phyloP scores from a whole-genome alignment of 2,888 invertebrate genomes.

The Hydrotaea cyrtoneurina region DNA sequence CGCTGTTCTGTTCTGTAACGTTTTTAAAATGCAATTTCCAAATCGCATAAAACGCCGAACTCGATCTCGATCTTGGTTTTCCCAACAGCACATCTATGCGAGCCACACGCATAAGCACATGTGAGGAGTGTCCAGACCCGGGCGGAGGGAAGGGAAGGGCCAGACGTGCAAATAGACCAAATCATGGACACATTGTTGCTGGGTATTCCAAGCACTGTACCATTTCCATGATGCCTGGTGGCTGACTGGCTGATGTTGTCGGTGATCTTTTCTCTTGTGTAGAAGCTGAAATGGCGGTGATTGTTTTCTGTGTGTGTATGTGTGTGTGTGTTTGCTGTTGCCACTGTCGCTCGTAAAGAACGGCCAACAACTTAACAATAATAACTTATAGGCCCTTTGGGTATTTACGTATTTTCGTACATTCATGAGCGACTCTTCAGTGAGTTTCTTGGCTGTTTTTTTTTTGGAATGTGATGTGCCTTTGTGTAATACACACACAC shows the following conservation, averaged over 20 bases:
- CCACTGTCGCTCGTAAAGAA: not conserved
- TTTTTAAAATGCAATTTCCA: slow-evolving; percentile 49
- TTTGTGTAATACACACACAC: not conserved
- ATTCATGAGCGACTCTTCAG: not conserved
- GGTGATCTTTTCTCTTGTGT: slow-evolving; percentile 11
- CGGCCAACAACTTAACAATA: not conserved
- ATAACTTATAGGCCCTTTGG: slow-evolving; percentile 39
- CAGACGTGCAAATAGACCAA: slow-evolving; percentile 9
- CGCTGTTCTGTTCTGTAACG: slow-evolving; percentile 43
- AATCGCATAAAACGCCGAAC: slow-evolving; percentile 26
- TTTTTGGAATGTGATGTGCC: not conserved
- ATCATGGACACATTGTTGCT: not conserved
- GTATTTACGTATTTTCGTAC: slow-evolving; percentile 13
- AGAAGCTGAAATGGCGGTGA: slow-evolving; percentile 24
- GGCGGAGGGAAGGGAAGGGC: too few species aligned
- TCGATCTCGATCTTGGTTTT: not conserved
- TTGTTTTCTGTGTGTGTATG: slow-evolving; percentile 15
- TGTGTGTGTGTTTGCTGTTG: not conserved
- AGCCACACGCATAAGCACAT: not conserved
- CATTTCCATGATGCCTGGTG: not conserved
- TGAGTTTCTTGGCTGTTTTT: not conserved
- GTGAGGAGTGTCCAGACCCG: not conserved
- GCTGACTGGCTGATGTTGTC: slow-evolving; percentile 8
- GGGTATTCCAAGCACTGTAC: not conserved
- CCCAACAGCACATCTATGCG: not conserved